Percentiles rank a stretch among this genome's conserved stretches.
These are phyloP conservation scores for Trematomus loennbergii DNA, from an alignment of 2,113 vertebrate species.

Conservation along the genomic window DNA sequence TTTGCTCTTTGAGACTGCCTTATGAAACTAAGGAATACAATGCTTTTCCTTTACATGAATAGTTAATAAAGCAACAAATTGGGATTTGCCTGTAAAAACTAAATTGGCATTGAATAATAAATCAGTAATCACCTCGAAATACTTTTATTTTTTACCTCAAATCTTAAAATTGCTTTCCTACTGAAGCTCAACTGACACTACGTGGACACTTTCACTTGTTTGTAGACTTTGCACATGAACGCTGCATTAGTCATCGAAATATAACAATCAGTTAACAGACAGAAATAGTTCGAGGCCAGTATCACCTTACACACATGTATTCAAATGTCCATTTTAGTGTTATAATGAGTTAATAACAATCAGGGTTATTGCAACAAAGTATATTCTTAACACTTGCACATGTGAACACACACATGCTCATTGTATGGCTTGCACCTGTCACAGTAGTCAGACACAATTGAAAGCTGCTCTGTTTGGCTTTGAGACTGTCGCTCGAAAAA, in stretches of 20 bases:
- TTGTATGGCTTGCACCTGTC: constrained; percentile 29
- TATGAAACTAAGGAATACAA: constrained; percentile 28
- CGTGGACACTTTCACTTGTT: not conserved
- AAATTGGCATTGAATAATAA: no score
- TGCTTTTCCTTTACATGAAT: constrained; percentile 19
- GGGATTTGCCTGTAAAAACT: not conserved
- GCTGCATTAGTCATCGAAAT: not conserved
- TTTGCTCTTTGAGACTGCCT: constrained; percentile 30
- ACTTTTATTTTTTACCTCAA: not conserved
- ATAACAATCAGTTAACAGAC: constrained; percentile 1
- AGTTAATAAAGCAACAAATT: constrained; percentile 17
- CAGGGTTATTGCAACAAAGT: not conserved
- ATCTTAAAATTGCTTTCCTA: not conserved
- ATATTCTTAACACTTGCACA: constrained; percentile 37
- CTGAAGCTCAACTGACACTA: not conserved
- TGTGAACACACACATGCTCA: not conserved
- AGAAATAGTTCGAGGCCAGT: not conserved
- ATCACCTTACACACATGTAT: not conserved
- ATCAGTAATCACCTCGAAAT: not conserved
- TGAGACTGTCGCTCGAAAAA: no score
- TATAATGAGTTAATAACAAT: constrained; percentile 11
- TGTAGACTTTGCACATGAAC: not conserved
- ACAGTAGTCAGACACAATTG: not conserved
- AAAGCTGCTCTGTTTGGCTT: not conserved
- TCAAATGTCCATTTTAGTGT: constrained; percentile 25